Base-by-base conservation (phyloP, 2,888 invertebrate species). In the Brachypalpus laphriformis region DNA sequence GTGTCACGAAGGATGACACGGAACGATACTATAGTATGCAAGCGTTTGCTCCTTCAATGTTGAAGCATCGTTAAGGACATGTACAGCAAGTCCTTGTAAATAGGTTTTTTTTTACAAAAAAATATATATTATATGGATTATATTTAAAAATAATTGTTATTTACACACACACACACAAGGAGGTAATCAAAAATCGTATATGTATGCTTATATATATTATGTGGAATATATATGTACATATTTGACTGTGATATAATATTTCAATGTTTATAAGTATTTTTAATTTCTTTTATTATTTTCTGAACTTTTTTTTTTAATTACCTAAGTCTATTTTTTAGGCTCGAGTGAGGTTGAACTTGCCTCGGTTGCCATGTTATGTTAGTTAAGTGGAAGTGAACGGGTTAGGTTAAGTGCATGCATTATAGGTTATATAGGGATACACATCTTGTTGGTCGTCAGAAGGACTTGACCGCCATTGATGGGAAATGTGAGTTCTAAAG, bases 1-100 rank as follows among this genome's bases (percentile, higher is more conserved):
- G 95, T 88, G 94, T 97, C 51, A 95, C 96, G 82, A 93, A 94
- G 42, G 94, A 94, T 72, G 96, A 96, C 89, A 93, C 94, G 82
- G 93, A 93, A 68, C 93, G 95, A 82, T 95, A 95, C 88, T 94
- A 94, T 89, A 95, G 95, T 45, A 93, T 96, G 88, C 95, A 95
- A 89, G 94, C 95, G 22, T 93, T 94, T 88, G 93, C 95, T 8
- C 89, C 91, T 11, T 75, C 85, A n/a, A 51, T 78, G 57, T 88
- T 89, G 71, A 90, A 89, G 88, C 90, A 91, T 88, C 91, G 90
- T 88, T 91, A 90, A 89, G 88, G 87, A 80, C 82, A 87, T 34
- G 31, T 16, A 7, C 28, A 6, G 6, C 16, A 7, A 11, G 77
- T 74, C 80, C 57, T 70, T 83, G 83, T 83, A 80, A 70, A 83